Percentiles rank a stretch among this genome's conserved stretches.
phyloP scores from a whole-genome alignment of 2,113 vertebrate species.

The Sylvietta virens region DNA sequence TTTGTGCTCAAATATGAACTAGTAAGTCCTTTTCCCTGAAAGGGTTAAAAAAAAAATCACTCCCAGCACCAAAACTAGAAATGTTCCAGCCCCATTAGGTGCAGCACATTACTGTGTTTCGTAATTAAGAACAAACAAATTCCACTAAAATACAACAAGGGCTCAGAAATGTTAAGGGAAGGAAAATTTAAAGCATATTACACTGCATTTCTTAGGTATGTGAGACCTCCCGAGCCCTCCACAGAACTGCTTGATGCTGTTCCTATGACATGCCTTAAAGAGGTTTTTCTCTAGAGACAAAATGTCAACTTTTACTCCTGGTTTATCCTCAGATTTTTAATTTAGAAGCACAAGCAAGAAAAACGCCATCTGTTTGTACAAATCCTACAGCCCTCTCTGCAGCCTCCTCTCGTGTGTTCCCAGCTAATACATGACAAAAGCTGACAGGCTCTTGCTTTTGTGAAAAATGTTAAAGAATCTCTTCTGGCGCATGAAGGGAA shows the following conservation, averaged over 20 bases:
- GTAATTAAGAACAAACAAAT: background rate
- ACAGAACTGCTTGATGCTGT: background rate
- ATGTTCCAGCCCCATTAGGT: background rate
- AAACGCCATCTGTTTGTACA: slow-evolving; percentile 49
- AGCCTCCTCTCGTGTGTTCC: background rate
- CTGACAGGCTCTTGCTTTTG: slow-evolving; percentile 23
- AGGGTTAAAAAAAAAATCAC: background rate
- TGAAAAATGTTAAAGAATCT: background rate
- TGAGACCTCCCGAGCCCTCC: background rate
- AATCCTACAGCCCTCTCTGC: background rate
- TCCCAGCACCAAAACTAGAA: background rate
- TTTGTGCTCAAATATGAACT: background rate
- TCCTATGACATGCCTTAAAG: background rate
- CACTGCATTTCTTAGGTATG: background rate
- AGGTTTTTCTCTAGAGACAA: background rate
- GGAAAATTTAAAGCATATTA: background rate
- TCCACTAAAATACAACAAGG: background rate
- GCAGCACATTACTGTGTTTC: background rate
- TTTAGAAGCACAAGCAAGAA: slow-evolving; percentile 47
- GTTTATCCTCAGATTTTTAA: slow-evolving; percentile 24
- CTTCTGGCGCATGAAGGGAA: background rate
- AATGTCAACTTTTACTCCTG: slow-evolving; percentile 34
- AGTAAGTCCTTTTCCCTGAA: background rate
- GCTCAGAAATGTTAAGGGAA: background rate
- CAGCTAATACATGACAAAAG: background rate